A percentile compares a stretch with the other conserved stretches of the same genome.
These are phyloP conservation scores for Cairina moschata DNA, from an alignment of 2,113 vertebrate genomes.

Conservation along the genomic window DNA sequence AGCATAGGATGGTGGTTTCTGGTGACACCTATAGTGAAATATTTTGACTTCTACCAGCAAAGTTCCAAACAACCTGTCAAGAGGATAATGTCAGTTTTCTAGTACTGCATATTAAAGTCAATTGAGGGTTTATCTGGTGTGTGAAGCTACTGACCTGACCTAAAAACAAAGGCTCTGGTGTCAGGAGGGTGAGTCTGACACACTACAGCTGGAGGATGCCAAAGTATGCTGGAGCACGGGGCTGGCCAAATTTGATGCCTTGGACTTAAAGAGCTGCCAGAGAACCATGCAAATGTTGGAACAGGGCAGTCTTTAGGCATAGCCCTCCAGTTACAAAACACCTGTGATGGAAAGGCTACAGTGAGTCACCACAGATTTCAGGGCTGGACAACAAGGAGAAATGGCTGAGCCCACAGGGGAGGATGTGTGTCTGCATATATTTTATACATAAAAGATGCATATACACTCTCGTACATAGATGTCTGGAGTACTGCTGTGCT, in stretches of 20 bases:
- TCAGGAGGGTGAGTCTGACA: not conserved
- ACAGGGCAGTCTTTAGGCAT: not conserved
- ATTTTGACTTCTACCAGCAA: conserved; percentile 84
- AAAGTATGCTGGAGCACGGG: not conserved
- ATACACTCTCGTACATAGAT: not conserved
- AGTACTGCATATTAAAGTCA: conserved; percentile 78
- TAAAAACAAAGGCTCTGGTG: conserved; percentile 4
- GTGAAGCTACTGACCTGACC: conserved; percentile 51
- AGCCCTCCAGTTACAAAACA: not conserved
- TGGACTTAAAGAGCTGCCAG: conserved; percentile 7
- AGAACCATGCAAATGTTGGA: not conserved
- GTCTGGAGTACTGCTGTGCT: not conserved
- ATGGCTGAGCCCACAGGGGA: not conserved
- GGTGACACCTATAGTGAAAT: conserved; percentile 85
- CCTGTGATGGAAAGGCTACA: not conserved
- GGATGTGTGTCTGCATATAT: not conserved
- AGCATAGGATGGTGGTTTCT: conserved; percentile 86
- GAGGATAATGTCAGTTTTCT: conserved; percentile 81
- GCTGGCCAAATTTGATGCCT: not conserved
- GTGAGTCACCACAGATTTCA: not conserved
- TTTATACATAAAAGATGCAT: fast-evolving
- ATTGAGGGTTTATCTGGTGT: conserved; percentile 57
- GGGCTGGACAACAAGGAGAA: not conserved
- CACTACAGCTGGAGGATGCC: not conserved
- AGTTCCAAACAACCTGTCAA: conserved; percentile 86